Base-by-base conservation (phyloP, 2,113 vertebrate genomes). In the Pachypanchax playfairii region DNA sequence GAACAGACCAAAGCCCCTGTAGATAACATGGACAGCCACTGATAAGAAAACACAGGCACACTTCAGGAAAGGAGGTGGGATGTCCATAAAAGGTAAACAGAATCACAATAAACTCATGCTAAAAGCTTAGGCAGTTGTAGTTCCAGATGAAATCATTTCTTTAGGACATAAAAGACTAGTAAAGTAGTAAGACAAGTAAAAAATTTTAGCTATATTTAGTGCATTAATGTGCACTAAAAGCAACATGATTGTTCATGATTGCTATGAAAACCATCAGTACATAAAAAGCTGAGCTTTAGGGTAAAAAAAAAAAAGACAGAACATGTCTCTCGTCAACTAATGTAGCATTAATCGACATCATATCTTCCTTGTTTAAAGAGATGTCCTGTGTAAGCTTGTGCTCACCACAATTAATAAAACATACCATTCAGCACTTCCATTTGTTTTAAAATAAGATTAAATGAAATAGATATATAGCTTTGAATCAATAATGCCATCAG, bases 41-140 rank as follows among this genome's bases (percentile, higher is more conserved):
- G 74, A 80, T 85, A 84, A 84, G 70, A 50, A 28, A 65, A 53
- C 38, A 56, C 48, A 58, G 39, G 11, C 64, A 66, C 8, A 54
- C 20, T 70, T 61, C 42, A 41, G 57, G 39, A 70, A 36, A 76
- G 33, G n/a, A 20, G 43, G 12, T 56, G 12, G 31, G 77, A 43
- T 55, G 39, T n/a, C n/a, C 21, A 58, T 36, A 11, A 51, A 25
- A 20, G 64, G 47, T 57, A 56, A 68, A 68, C 43, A 58, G 2
- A 54, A 42, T 59, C 35, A 53, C 31, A 73, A 63, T 75, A 75
- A 77, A 70, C 24, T 53, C 44, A 62, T 47, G 38, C 41, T 57
- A 18, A 75, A 52, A 41, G 35, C 26, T 38, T 4, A 17, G 47
- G 42, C n/a, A 11, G 28, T 26, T 26, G 17, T 31, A 66, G 54